Evolutionary conservation across 2,113 vertebrate species (phyloP), one percentile per base, ranked within the genome.

Genomic region (Chinchilla lanigera): DNA sequence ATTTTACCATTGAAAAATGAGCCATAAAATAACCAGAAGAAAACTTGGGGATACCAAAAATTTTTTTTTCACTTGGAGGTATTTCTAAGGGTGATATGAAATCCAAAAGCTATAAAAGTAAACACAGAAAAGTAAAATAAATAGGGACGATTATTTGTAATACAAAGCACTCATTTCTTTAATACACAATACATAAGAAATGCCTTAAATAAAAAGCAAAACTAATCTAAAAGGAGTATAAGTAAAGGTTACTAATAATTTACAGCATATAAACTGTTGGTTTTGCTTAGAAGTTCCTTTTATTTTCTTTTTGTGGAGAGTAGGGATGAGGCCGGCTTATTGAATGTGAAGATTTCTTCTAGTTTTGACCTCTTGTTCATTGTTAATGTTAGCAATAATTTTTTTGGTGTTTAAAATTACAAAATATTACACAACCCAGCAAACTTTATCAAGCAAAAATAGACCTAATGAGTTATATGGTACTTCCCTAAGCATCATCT

Each of bases 71-170:
- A 73, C 8, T 54, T 47, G 28, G 17, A 44, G 1, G 35, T 65
- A 52, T 95, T 93, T 93, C n/a, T 77, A 56, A 90, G 82, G 33
- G 52, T 90, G n/a, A 58, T 41, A 47, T 92, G 35, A 84, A 96
- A 87, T 71, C 47, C 61, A 30, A 52, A 90, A 82, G 28, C 67
- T 90, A 47, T 77, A 44, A 90, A 92, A 95, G 52, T 83, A 61
- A 82, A 41, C 58, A 30, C n/a, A 86, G 24, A n/a, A 38, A 69
- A 67, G 12, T 67, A 67, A 69, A 61, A n/a, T 14, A 7, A 52
- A 47, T 60, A 47, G 16, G 50, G 12, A n/a, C n/a, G 47, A 83
- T 12, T 89, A 16, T 89, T 90, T 61, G 22, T 7, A 84, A 52
- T 38, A 60, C 33, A 82, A 60, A 87, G 80, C 69, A 20, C 30